A percentile compares a stretch with the other conserved stretches of the same genome.
These are phyloP conservation scores for Clupea harengus DNA, from an alignment of 2,113 vertebrate species.

Conservation along the genomic window DNA sequence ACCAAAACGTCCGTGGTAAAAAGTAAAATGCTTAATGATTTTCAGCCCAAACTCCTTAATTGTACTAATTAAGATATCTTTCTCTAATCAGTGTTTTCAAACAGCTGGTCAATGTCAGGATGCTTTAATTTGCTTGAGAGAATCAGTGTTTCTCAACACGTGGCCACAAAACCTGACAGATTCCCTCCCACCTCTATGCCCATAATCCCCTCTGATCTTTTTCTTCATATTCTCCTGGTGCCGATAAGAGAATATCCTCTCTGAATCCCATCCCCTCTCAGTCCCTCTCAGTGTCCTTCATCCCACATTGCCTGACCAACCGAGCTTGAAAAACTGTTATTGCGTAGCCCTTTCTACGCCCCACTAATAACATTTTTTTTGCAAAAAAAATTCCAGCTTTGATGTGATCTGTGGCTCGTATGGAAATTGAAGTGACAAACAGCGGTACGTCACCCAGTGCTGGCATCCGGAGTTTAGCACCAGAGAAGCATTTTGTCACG, in stretches of 20 bases:
- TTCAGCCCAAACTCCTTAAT: no score
- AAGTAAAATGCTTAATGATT: neutral
- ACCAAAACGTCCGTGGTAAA: neutral
- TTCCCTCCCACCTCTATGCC: neutral
- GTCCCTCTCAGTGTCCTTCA: neutral
- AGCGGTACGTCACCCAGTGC: neutral
- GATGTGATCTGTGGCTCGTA: neutral
- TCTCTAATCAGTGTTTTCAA: neutral
- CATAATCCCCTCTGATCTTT: neutral
- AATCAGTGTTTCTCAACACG: neutral
- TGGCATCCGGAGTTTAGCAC: neutral
- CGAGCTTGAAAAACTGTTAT: neutral
- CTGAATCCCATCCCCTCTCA: neutral
- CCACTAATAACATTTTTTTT: neutral
- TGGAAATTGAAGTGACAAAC: neutral
- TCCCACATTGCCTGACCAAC: neutral
- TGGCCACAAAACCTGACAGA: neutral
- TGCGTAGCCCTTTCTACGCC: neutral
- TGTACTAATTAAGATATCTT: neutral
- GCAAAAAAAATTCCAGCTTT: neutral
- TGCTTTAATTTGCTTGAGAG: neutral
- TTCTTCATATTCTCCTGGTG: neutral
- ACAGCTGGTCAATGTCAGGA: neutral
- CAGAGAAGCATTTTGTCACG: neutral
- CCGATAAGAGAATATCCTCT: neutral